Percentiles rank a stretch among this genome's conserved stretches.
Evolutionary conservation across 2,113 vertebrate species (phyloP).

Genomic region (Corythaeola cristata): DNA sequence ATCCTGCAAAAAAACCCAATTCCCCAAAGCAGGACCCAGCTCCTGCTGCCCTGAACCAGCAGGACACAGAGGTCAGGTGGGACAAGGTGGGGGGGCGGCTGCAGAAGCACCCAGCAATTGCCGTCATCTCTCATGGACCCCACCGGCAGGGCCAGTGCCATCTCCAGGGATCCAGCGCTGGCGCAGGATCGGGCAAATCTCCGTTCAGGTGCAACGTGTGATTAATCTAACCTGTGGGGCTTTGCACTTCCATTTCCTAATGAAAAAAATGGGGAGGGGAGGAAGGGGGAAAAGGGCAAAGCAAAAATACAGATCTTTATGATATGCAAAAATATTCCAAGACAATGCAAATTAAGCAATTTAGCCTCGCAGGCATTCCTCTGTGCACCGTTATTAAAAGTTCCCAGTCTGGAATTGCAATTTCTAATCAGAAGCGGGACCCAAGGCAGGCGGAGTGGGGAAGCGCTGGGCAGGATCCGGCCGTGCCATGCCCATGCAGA

Average conservation of each 20-base stretch:
- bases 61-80: accelerated
- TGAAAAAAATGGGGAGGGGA: background rate
- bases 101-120: background rate
- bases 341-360: slow-evolving; percentile 61
- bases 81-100: too few relatives aligned
- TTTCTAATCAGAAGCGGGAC: background rate
- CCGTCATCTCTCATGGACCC: background rate
- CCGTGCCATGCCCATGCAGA: accelerated
- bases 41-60: background rate
- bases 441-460: background rate
- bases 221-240: background rate
- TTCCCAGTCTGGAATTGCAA: background rate
- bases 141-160: accelerated
- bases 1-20: accelerated
- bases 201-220: accelerated
- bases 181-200: background rate
- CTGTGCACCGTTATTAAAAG: background rate
- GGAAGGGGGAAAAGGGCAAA: slow-evolving; percentile 13
- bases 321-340: slow-evolving; percentile 63
- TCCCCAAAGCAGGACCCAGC: background rate
- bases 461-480: background rate
- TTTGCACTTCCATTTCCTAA: background rate
- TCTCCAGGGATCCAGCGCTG: background rate
- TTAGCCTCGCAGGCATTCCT: slow-evolving; percentile 33
- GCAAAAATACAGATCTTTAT: background rate